A percentile compares a stretch with the other conserved stretches of the same genome.
Evolutionary conservation across 2,113 vertebrate genomes (phyloP).

Genomic region (Ardeotis arabs): DNA sequence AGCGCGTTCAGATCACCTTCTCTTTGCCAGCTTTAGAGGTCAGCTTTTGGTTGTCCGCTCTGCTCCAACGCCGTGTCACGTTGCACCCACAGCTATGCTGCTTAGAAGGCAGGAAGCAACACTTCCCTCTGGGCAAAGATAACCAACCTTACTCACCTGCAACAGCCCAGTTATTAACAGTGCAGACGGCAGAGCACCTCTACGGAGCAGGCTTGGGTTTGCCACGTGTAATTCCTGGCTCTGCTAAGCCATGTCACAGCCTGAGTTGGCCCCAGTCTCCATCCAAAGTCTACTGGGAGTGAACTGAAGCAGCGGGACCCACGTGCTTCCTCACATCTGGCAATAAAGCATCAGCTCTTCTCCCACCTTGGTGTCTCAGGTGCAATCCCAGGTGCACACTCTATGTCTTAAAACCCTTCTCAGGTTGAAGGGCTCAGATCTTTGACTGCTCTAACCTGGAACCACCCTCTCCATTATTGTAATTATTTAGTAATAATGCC

Average conservation of each 20-base stretch:
- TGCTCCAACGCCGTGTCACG: background rate
- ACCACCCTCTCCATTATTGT: background rate
- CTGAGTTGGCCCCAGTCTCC: background rate
- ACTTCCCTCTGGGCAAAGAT: background rate
- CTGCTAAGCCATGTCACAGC: background rate
- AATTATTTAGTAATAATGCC: background rate
- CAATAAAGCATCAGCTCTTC: background rate
- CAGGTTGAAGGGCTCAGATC: background rate
- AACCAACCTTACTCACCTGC: background rate
- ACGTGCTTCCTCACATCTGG: fast-evolving
- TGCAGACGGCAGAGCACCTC: background rate
- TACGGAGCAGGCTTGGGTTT: background rate
- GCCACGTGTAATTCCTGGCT: background rate
- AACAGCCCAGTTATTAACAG: background rate
- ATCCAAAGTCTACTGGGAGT: background rate
- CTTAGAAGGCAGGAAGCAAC: background rate
- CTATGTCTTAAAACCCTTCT: background rate
- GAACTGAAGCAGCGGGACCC: background rate
- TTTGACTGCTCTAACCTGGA: background rate
- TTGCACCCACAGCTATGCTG: background rate
- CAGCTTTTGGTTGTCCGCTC: background rate
- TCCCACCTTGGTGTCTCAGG: background rate
- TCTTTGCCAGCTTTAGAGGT: background rate
- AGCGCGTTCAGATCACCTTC: background rate
- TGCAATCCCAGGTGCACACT: background rate